Evolutionary conservation across 1,140 invertebrate genomes (phyloP), one percentile per base, ranked within the genome.

Genomic region (Drosophila insularis): DNA sequence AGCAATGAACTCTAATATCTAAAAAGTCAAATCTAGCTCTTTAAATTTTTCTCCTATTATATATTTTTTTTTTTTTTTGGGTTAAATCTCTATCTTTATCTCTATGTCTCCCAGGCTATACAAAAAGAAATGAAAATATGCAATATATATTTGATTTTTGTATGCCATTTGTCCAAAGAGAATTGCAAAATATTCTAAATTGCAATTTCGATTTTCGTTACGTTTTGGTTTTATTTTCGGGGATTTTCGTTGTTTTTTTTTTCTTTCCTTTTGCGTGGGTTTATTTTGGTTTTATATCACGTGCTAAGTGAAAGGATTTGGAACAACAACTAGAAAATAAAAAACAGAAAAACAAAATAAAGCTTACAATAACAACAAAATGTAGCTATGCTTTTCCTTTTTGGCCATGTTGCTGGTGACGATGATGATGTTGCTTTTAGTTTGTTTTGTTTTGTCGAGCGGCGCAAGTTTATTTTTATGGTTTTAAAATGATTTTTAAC

Each of bases 401-500:
- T 50, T 50, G 43, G 43, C 43, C 43, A 50, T 50, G 43, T 50
- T 50, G 17, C 55, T 53, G 37, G 27, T 56, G 53, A 67, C 13
- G 67, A 17, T 19, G 73, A 59, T 55, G 32, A 60, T 55, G 69
- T 76, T 14, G 35, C 23, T 27, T 23, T 40, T 70, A 21, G 53
- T 65, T 54, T 87, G 76, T 89, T 87, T 89, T 89, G 89, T 89
- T 89, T 74, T 80, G 89, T 87, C 77, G 55, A 84, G 70, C 84
- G 85, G 80, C 80, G 71, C 77, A 85, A 80, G 84, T 80, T 89
- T 89, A 84, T 89, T 89, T 89, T 89, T 89, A 89, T 89, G 84
- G 84, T 89, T 89, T 89, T 78, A 87, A 89, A 89, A 89, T 89
- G 84, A 89, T 89, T 89, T 89, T 89, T 75, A 89, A 89, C 84